These are phyloP conservation scores for Acanthococcus lagerstroemiae DNA, from an alignment of 2,888 invertebrate genomes.

Conservation along the genomic window DNA sequence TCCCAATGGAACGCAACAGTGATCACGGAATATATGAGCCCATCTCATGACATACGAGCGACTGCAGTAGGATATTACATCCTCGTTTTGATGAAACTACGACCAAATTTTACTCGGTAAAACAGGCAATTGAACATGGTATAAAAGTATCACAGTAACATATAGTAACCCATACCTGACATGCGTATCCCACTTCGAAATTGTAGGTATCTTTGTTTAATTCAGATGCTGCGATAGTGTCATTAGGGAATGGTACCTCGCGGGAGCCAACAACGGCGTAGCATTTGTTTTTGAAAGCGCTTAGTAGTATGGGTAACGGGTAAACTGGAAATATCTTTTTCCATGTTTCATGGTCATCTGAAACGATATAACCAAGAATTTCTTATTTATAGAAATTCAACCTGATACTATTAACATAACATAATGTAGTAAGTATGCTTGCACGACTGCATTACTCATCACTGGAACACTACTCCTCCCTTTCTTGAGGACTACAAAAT, in stretches of 20 bases:
- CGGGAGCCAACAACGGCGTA: background rate
- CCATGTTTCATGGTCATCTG: background rate
- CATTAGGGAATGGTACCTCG: conserved; percentile 7
- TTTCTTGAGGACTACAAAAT: no score
- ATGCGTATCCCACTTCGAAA: background rate
- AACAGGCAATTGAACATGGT: background rate
- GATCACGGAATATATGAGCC: conserved; percentile 10
- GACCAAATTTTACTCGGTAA: background rate
- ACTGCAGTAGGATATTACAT: conserved; percentile 9
- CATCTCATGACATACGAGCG: conserved; percentile 19
- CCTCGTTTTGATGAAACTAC: conserved; percentile 2
- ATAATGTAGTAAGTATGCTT: background rate
- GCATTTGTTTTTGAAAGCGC: background rate
- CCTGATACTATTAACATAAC: background rate
- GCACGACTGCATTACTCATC: background rate
- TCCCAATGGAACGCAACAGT: no score
- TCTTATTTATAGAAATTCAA: background rate
- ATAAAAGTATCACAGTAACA: background rate
- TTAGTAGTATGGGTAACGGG: background rate
- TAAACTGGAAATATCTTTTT: background rate
- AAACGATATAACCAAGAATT: background rate
- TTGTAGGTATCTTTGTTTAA: conserved; percentile 14
- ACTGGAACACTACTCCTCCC: no score
- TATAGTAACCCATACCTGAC: conserved; percentile 1
- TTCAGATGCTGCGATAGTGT: background rate